Conservation (phyloP, 2,888 invertebrate species). For the Steinernema carpocapsae region DNA sequence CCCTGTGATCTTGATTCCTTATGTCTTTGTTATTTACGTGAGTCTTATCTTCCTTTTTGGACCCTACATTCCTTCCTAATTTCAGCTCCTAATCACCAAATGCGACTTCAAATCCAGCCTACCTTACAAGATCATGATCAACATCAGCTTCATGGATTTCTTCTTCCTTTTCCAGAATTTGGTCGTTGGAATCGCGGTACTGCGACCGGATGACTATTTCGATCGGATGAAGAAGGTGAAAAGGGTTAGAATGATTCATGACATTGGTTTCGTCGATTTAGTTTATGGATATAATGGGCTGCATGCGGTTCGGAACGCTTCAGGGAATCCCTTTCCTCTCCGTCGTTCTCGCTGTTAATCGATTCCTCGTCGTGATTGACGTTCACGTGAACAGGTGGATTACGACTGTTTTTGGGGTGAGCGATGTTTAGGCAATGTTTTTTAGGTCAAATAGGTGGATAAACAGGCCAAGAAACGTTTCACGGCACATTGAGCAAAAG, state of each 20-base stretch:
- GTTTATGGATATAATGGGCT: background rate
- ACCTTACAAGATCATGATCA: background rate
- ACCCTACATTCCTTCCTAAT: background rate
- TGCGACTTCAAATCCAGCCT: background rate
- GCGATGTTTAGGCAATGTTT: no score
- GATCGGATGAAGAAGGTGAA: no score
- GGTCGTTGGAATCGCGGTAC: background rate
- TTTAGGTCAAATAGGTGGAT: no score
- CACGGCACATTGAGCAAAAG: no score
- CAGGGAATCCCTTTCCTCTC: background rate
- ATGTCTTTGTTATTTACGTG: background rate
- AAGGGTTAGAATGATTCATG: no score
- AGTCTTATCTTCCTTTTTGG: background rate
- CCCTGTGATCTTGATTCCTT: background rate
- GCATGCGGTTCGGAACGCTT: background rate
- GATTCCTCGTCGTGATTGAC: background rate
- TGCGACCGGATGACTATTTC: background rate
- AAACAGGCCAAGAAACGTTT: no score
- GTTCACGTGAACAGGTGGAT: background rate
- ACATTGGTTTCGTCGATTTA: no score
- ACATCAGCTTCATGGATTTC: slow-evolving; percentile 3
- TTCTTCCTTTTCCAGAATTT: background rate
- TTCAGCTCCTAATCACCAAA: background rate
- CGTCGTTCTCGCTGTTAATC: background rate
- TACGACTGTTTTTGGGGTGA: no score